These are phyloP conservation scores for Hemiscyllium ocellatum DNA, from an alignment of 2,113 vertebrate species.

Conservation along the genomic window DNA sequence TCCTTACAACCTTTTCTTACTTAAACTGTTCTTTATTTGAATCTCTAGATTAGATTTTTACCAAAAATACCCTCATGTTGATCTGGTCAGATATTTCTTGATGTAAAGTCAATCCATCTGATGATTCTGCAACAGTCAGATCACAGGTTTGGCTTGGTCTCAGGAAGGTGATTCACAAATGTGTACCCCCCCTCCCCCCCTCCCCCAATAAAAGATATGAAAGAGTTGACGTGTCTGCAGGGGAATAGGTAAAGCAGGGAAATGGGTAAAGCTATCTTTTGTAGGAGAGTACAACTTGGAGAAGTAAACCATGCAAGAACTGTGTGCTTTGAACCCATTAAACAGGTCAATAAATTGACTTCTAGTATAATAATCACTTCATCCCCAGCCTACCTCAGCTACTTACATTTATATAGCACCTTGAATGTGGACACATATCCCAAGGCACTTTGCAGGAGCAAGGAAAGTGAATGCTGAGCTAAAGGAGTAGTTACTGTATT, in stretches of 20 bases:
- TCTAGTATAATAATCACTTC: not conserved
- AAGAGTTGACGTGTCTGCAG: not conserved
- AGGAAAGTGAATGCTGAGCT: not conserved
- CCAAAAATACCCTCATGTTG: not conserved
- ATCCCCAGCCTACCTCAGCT: not conserved
- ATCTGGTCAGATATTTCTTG: not conserved
- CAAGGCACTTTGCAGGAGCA: slow-evolving; percentile 13
- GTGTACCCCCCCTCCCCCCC: too few relatives aligned
- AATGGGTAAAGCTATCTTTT: not conserved
- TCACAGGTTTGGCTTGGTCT: not conserved
- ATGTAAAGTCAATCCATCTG: not conserved
- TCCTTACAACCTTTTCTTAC: not conserved
- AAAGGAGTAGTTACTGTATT: not conserved
- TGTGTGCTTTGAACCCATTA: not conserved
- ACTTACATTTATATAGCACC: slow-evolving; percentile 5
- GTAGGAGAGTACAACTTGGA: not conserved
- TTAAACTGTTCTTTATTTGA: not conserved
- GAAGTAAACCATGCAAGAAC: not conserved
- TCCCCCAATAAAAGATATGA: not conserved
- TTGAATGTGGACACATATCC: not conserved
- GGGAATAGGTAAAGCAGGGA: not conserved
- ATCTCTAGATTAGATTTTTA: not conserved
- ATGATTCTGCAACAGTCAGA: too few relatives aligned
- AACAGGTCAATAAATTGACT: not conserved
- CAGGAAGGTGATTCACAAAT: not conserved